Evolutionary conservation across 2,113 vertebrate genomes (phyloP).

Genomic region (Datnioides undecimradiatus): DNA sequence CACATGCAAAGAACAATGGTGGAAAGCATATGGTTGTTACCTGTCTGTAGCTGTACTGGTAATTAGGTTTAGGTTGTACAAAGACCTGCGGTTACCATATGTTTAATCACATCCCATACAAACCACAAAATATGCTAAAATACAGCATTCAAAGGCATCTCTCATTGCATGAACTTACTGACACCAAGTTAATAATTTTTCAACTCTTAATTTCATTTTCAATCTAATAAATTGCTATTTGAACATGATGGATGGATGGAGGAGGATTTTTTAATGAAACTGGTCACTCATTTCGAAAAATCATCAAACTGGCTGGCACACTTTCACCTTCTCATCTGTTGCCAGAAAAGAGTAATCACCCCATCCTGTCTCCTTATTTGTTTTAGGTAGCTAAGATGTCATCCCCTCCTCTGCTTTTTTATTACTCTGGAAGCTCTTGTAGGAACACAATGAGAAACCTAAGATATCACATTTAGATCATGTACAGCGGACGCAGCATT

Average conservation of each 20-base stretch:
- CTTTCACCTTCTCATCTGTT: slow-evolving; percentile 2
- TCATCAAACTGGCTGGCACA: neutral
- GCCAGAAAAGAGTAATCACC: neutral
- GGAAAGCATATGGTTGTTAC: neutral
- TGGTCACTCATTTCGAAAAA: slow-evolving; percentile 17
- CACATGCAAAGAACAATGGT: neutral
- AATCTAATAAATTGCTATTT: slow-evolving; percentile 22
- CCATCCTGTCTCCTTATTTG: neutral
- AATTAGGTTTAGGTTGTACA: neutral
- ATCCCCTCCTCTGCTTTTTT: neutral
- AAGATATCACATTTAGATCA: neutral
- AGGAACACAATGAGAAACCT: neutral
- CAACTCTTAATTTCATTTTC: slow-evolving; percentile 13
- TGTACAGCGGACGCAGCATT: neutral
- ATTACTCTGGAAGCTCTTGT: neutral
- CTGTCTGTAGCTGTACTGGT: neutral
- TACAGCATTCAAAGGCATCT: neutral
- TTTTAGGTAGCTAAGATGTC: neutral
- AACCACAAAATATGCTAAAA: neutral
- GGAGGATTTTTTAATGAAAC: slow-evolving; percentile 27
- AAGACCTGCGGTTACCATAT: neutral
- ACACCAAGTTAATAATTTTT: slow-evolving; percentile 10
- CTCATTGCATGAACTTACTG: neutral
- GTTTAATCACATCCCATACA: neutral
- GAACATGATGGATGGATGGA: slow-evolving; percentile 35